Percentiles rank a stretch among this genome's conserved stretches.
Conservation (phyloP, 2,797 vertebrate species). For the Gephyroberyx darwinii region DNA sequence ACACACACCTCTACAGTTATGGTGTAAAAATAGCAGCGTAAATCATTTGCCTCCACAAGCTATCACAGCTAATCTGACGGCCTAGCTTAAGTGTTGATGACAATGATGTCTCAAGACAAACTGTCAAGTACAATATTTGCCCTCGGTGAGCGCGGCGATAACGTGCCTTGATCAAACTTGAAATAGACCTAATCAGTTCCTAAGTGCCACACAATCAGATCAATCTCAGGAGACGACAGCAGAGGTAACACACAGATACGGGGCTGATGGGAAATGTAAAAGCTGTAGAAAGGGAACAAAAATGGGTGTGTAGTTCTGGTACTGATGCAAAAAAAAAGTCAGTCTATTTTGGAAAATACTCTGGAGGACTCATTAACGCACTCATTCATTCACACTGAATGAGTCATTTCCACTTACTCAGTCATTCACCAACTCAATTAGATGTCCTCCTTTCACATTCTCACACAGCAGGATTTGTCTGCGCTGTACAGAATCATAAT, state of each 20-base stretch:
- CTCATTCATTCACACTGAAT: conserved; percentile 37
- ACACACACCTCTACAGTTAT: neutral
- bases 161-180: conserved; percentile 34
- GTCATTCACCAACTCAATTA: conserved; percentile 14
- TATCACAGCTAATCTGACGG: neutral
- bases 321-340: no score
- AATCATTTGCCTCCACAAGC: neutral
- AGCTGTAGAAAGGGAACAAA: conserved; percentile 31
- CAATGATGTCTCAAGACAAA: conserved; percentile 48
- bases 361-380: conserved; percentile 40
- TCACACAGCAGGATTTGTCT: conserved; percentile 1
- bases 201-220: conserved; percentile 35
- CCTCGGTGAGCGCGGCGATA: neutral
- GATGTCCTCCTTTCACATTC: conserved; percentile 22
- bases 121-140: conserved; percentile 25
- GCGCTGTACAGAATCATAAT: conserved; percentile 16
- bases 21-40: neutral
- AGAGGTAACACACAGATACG: neutral
- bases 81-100: conserved; percentile 16
- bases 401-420: conserved; percentile 36
- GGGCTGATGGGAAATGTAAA: conserved; percentile 31
- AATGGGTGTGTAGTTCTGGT: neutral
- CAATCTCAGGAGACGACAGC: conserved; percentile 32
- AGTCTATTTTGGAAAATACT: neutral
- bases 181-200: conserved; percentile 41